These are phyloP conservation scores for Fratercula arctica DNA, from an alignment of 2,797 vertebrate genomes.

Conservation along the genomic window DNA sequence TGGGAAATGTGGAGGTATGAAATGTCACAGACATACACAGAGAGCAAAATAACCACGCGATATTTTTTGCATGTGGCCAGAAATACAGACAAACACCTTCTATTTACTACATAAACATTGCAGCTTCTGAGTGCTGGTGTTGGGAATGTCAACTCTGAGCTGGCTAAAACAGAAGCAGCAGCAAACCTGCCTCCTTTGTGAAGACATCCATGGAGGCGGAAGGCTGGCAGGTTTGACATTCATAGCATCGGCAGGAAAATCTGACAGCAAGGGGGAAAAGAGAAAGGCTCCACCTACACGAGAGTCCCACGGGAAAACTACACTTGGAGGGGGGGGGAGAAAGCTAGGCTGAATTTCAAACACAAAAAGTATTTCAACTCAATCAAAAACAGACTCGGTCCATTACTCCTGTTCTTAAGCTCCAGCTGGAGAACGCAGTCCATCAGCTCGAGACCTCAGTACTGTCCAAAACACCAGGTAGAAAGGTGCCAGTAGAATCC, in stretches of 20 bases:
- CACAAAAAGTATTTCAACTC: constrained; percentile 19
- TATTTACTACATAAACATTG: neutral
- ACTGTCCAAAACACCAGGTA: neutral
- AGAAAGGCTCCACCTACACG: constrained; percentile 24
- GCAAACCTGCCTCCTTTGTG: neutral
- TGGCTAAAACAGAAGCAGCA: neutral
- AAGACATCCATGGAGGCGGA: constrained; percentile 32
- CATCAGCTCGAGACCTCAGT: neutral
- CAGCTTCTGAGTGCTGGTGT: neutral
- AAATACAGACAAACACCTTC: neutral
- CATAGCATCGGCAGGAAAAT: constrained; percentile 5
- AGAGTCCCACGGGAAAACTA: constrained; percentile 29
- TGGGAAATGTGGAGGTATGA: neutral
- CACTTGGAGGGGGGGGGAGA: neutral
- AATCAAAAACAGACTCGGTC: neutral
- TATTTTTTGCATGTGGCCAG: neutral
- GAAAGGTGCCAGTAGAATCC: neutral
- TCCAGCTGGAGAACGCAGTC: neutral
- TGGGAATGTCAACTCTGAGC: neutral
- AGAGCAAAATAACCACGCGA: neutral
- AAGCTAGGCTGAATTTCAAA: constrained; percentile 15
- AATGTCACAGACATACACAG: neutral
- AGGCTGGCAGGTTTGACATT: constrained; percentile 30
- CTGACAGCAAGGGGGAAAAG: neutral
- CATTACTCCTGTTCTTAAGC: neutral